Conservation (phyloP, 2,113 vertebrate species). For the Macquaria ambigua region DNA sequence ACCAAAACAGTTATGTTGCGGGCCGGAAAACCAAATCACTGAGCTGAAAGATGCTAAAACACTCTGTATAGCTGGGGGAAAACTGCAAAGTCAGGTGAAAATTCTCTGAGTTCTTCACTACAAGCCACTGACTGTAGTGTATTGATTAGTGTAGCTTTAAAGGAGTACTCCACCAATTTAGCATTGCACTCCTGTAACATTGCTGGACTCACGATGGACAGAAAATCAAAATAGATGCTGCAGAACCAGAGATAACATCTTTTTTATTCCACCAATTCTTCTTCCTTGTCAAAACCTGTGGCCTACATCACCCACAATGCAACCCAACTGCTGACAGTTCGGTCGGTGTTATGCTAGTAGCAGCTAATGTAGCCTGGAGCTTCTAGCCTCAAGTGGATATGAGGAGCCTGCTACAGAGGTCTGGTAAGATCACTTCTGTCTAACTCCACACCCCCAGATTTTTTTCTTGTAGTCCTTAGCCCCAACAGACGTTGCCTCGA, state of each 20-base stretch:
- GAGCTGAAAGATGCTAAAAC: not conserved
- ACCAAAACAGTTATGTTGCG: not conserved
- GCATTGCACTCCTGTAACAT: too few relatives aligned
- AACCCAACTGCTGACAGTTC: not conserved
- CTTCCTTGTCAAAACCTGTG: not conserved
- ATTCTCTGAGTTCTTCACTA: not conserved
- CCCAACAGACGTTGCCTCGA: not conserved
- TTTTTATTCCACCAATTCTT: not conserved
- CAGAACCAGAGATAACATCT: not conserved
- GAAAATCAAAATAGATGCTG: too few relatives aligned
- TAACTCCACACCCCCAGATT: not conserved
- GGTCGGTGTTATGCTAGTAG: not conserved
- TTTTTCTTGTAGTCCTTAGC: not conserved
- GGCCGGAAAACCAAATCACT: not conserved
- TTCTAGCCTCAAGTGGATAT: not conserved
- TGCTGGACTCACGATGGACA: too few relatives aligned
- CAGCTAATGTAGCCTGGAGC: not conserved
- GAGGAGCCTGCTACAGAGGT: not conserved
- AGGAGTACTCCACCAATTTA: too few relatives aligned
- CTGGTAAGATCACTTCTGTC: not conserved
- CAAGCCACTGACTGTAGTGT: not conserved
- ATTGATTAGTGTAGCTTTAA: not conserved
- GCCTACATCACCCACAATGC: not conserved
- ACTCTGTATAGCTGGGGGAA: not conserved
- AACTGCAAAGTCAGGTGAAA: not conserved